phyloP scores from a whole-genome alignment of 2,797 vertebrate genomes.

The Menidia menidia region DNA sequence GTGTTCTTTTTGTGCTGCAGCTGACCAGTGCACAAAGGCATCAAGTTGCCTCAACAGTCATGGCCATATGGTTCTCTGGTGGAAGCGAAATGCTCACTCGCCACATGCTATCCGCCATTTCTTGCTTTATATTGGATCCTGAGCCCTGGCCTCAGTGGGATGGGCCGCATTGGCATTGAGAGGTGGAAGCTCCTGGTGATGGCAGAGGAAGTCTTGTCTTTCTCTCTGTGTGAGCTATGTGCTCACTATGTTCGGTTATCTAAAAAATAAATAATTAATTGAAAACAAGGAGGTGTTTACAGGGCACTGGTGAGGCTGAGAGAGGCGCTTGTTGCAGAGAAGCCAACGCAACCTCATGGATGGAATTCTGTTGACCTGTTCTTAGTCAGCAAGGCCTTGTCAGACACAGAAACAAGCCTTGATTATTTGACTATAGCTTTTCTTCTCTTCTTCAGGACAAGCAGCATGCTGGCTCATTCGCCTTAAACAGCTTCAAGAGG shows the following conservation, averaged over 20 bases:
- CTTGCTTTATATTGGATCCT: slow-evolving; percentile 53
- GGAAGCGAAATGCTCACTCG: slow-evolving; percentile 67
- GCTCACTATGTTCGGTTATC: slow-evolving; percentile 61
- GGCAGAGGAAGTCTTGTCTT: slow-evolving; percentile 76
- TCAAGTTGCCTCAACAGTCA: slow-evolving; percentile 44
- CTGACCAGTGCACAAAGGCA: slow-evolving; percentile 33
- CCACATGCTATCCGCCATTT: slow-evolving; percentile 59
- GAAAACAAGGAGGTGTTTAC: slow-evolving; percentile 47
- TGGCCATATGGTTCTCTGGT: slow-evolving; percentile 75
- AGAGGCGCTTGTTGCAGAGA: slow-evolving; percentile 56
- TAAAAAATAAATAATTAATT: slow-evolving; percentile 44
- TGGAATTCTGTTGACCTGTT: slow-evolving; percentile 28
- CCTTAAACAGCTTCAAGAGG: slow-evolving; percentile 79
- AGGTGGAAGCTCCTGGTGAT: slow-evolving; percentile 82
- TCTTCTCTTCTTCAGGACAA: slow-evolving; percentile 75
- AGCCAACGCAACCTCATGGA: slow-evolving; percentile 49
- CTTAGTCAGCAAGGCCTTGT: slow-evolving; percentile 18
- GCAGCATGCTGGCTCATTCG: slow-evolving; percentile 81
- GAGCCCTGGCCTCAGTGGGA: slow-evolving; percentile 73
- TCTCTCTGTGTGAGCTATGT: slow-evolving; percentile 70
- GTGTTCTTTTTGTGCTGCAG: slow-evolving; percentile 25
- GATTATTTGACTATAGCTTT: slow-evolving; percentile 31
- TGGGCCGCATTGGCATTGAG: slow-evolving; percentile 69
- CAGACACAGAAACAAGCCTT: slow-evolving; percentile 6
- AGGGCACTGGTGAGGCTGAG: slow-evolving; percentile 48